Base-by-base conservation (phyloP, 2,797 vertebrate species). In the Cynopterus sphinx region DNA sequence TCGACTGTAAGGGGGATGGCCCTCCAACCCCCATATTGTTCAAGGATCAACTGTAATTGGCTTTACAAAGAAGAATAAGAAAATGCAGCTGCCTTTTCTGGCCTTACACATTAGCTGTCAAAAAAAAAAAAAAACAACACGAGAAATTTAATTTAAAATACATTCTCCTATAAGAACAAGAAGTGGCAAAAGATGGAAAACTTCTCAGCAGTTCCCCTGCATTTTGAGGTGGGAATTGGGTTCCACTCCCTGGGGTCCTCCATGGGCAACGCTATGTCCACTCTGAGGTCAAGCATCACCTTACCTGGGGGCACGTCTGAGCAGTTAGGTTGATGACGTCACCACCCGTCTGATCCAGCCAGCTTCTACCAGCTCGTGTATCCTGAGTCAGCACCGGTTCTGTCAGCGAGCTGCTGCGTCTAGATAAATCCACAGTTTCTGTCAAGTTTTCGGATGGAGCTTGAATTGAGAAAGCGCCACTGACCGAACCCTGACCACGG, bases 301-400 rank as follows among this genome's bases (percentile, higher is more conserved):
- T 98, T 98, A 99, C 98, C 98, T 98, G 97, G 78, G 96, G 93
- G 94, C 98, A 93, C 53, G 46, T 95, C 75, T 77, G 96, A 75
- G 39, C 53, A 93, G 87, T 49, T 41, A 67, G 57, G 24, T 85
- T 79, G 83, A 61, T 5, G 89, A 59, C 81, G 83, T 94, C 65
- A 13, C 97, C 91, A 55, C 21, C 28, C 53, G 97, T 94, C 49
- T 43, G 92, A 70, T 67, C 92, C 82, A 78, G 94, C 90, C 96
- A 97, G 59, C 75, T 88, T 97, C 97, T 96, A 81, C 88, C n/a
- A 92, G 92, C 33, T 0, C 0, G 89, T 0, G 39, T 16, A 0
- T 81, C 90, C 94, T 85, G 97, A 93, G 94, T 74, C 43, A 79
- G 96, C 28, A 88, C 63, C 67, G 96, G 78, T 26, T 97, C 98